Base-by-base conservation (phyloP, 2,888 invertebrate species). In the Lasiommata megera region DNA sequence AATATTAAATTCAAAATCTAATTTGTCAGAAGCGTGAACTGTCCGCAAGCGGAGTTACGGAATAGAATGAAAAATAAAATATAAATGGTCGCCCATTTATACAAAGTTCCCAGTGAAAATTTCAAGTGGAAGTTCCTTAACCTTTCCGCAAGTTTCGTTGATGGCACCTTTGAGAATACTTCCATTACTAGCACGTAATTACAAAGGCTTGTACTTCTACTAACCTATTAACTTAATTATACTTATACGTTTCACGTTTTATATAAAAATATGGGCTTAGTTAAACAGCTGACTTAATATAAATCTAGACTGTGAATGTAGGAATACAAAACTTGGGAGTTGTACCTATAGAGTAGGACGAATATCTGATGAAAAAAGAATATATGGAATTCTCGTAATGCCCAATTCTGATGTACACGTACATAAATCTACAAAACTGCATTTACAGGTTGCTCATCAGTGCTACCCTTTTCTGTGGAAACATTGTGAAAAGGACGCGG, bases 141-240 rank as follows among this genome's bases (percentile, higher is more conserved):
- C 59, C 54, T 53, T 54, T 47, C 31, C 31, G 36, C 12, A 56
- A 54, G 54, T 56, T 51, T 59, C 51, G 41, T 51, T 62, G 51
- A 54, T 57, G 60, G 47, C 54, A 54, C 60, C 62, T 51, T 54
- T n/a, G 60, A 51, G 62, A 52, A 57, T 62, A 43, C 56, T 51
- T 56, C 31, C 60, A 60, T 58, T 62, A 56, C 58, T 43, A 29
- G 48, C 59, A 36, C 18, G 41, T 54, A 60, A 54, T 50, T 52
- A 40, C 36, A 17, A 54, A 50, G 50, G 40, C 50, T 47, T 56
- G 41, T 54, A 44, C 54, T 46, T 47, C 37, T 52, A 34, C 44
- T 46, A 56, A 60, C 43, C 38, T 43, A 60, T 60, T 57, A 60
- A 54, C 46, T 40, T 17, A 29, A 40, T 54, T 41, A 51, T 41